Percentiles rank a stretch among this genome's conserved stretches.
Evolutionary conservation across 1,140 invertebrate species (phyloP).

Genomic region (Neodiprion pinetum): DNA sequence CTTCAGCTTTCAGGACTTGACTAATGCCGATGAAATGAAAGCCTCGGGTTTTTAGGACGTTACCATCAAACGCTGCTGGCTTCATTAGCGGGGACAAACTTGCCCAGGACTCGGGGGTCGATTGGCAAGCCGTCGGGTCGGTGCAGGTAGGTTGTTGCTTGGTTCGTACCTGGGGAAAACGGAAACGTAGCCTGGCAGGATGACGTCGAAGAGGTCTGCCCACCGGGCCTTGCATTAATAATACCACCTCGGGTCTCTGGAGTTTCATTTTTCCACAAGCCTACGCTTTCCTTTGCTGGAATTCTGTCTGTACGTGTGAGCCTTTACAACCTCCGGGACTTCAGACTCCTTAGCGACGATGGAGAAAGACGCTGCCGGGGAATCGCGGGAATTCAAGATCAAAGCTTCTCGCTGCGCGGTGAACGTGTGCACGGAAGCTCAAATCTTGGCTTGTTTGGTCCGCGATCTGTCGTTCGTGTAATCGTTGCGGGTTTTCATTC

Average conservation of each 20-base stretch:
- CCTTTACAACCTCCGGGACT: background rate
- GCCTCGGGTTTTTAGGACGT: no score
- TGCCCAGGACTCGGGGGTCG: background rate
- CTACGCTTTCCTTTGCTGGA: background rate
- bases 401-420: background rate
- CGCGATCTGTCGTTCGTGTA: no score
- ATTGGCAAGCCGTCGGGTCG: background rate
- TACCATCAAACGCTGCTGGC: background rate
- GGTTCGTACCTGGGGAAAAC: background rate
- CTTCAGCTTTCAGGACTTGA: no score
- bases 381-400: background rate
- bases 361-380: no score
- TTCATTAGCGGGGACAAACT: background rate
- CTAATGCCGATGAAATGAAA: no score
- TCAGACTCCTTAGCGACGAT: no score
- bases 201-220: background rate
- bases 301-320: background rate
- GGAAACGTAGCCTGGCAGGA: background rate
- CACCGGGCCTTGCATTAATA: background rate
- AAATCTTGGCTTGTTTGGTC: no score
- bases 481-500: no score
- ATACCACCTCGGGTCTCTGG: background rate
- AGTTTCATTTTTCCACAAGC: background rate
- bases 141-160: no score
- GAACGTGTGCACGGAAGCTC: no score